phyloP scores from a whole-genome alignment of 2,797 vertebrate species.

The Pygocentrus nattereri region DNA sequence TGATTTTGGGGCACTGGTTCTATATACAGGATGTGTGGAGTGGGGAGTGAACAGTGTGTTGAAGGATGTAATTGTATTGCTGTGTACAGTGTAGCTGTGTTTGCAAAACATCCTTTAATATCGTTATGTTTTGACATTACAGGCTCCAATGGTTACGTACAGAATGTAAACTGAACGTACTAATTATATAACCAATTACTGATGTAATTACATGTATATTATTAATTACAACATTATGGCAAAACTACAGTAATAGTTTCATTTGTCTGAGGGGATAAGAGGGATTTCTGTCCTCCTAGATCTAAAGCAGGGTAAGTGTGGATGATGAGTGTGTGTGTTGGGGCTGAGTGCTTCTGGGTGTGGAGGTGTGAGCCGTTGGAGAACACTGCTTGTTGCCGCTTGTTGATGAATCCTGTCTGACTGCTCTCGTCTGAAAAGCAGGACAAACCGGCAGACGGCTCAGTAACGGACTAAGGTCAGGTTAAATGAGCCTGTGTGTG shows the following conservation, averaged over 20 bases:
- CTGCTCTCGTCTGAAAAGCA: conserved; percentile 40
- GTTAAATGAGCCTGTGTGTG: not conserved
- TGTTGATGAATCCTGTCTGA: conserved; percentile 32
- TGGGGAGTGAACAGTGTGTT: too few relatives aligned
- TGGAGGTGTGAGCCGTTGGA: conserved; percentile 39
- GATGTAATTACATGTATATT: too few relatives aligned
- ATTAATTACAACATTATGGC: too few relatives aligned
- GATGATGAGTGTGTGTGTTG: not conserved
- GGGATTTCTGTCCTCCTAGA: not conserved
- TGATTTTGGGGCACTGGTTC: too few relatives aligned
- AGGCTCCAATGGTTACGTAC: too few relatives aligned
- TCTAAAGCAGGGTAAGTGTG: not conserved
- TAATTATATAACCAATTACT: too few relatives aligned
- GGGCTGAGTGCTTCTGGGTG: conserved; percentile 1
- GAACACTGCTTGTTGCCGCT: conserved; percentile 40
- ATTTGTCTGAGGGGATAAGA: not conserved
- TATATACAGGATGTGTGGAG: too few relatives aligned
- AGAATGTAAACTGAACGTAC: too few relatives aligned
- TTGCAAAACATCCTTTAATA: too few relatives aligned
- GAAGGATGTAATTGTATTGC: too few relatives aligned
- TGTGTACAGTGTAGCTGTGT: too few relatives aligned
- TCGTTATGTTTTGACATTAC: too few relatives aligned
- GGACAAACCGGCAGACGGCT: conserved; percentile 50
- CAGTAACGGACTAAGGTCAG: conserved; percentile 51
- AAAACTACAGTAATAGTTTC: not conserved